These are phyloP conservation scores for Oxygymnocypris stewartii DNA, from an alignment of 2,113 vertebrate genomes.

Conservation along the genomic window DNA sequence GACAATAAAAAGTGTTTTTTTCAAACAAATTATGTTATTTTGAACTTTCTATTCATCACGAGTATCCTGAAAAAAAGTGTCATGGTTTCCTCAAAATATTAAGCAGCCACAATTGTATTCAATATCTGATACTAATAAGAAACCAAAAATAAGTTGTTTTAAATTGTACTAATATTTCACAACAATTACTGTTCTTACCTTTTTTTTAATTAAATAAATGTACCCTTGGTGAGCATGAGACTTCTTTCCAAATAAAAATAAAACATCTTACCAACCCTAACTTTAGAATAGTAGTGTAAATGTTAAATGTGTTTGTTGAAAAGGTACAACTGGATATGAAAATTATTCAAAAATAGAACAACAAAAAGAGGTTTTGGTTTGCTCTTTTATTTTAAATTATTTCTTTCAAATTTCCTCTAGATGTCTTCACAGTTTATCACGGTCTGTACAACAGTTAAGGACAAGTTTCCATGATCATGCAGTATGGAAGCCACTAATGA, in stretches of 20 bases:
- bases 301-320: constrained; percentile 13
- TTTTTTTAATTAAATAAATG: neutral
- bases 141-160: neutral
- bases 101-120: neutral
- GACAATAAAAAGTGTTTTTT: too few species aligned
- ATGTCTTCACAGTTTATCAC: constrained; percentile 98
- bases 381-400: neutral
- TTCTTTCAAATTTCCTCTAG: constrained; percentile 71
- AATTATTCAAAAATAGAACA: neutral
- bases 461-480: constrained; percentile 99
- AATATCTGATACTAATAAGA: neutral
- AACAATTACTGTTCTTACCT: neutral
- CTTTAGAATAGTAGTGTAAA: neutral
- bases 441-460: constrained; percentile 97
- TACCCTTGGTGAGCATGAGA: neutral
- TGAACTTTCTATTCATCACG: neutral
- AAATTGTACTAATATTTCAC: neutral
- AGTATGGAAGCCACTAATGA: constrained; percentile 99
- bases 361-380: neutral
- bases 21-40: too few species aligned
- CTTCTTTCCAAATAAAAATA: neutral
- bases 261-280: neutral
- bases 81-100: neutral
- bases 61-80: neutral
- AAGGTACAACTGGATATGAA: neutral